Percentiles rank a stretch among this genome's conserved stretches.
phyloP scores from a whole-genome alignment of 2,888 invertebrate genomes.

The Gastracanthus pulcherrimus region DNA sequence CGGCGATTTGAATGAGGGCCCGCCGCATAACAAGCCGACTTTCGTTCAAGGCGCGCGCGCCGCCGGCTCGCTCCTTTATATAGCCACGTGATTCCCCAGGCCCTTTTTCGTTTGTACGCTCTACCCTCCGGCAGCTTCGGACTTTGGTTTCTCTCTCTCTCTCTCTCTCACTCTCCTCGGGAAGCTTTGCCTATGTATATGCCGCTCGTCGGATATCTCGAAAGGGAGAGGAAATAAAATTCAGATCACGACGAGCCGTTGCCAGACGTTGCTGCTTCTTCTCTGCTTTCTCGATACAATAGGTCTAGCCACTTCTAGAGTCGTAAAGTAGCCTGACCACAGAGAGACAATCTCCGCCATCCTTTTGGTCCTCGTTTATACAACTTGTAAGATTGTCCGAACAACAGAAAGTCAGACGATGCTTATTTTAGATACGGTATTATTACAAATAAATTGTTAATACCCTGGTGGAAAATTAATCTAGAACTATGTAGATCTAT shows the following conservation, averaged over 20 bases:
- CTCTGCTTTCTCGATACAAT: conserved; percentile 29
- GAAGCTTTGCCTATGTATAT: background rate
- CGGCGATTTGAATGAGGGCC: conserved; percentile 73
- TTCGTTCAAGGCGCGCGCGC: conserved; percentile 61
- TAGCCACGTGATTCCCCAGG: conserved; percentile 61
- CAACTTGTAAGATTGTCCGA: no score
- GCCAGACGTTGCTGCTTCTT: background rate
- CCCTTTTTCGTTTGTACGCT: conserved; percentile 49
- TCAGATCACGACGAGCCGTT: conserved; percentile 45
- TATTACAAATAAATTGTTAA: no score
- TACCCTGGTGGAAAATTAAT: no score
- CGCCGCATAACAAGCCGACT: conserved; percentile 71
- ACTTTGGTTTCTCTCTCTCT: no score
- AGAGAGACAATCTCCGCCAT: no score
- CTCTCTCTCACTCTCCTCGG: no score
- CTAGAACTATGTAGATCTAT: no score
- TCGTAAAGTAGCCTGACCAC: conserved; percentile 31
- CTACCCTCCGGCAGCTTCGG: no score
- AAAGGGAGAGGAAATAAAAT: conserved; percentile 39
- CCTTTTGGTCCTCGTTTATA: no score
- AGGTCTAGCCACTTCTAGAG: conserved; percentile 26
- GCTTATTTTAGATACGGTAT: no score
- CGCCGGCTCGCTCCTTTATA: conserved; percentile 63
- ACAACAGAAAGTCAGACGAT: no score
- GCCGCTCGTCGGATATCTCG: background rate